phyloP scores from a whole-genome alignment of 2,888 invertebrate species.

The Sarcophaga carnaria region DNA sequence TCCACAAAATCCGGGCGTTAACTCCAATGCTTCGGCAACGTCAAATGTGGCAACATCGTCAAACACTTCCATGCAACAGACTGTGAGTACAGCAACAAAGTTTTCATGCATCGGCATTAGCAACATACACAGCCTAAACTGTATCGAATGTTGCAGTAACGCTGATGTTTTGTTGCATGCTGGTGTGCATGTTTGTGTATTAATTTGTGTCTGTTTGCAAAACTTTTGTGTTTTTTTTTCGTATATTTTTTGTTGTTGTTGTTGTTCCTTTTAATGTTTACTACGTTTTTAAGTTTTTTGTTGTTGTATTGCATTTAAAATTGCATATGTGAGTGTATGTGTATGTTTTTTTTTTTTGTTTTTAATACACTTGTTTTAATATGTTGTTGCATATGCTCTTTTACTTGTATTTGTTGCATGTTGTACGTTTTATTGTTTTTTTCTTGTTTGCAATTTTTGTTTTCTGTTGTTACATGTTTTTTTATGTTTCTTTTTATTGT shows the following conservation, averaged over 20 bases:
- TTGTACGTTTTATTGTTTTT: constrained; percentile 54
- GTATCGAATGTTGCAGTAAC: constrained; percentile 61
- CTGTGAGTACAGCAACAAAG: constrained; percentile 77
- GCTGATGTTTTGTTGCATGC: not conserved
- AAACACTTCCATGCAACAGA: constrained; percentile 75
- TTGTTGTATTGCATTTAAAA: not conserved
- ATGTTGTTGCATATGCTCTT: constrained; percentile 28
- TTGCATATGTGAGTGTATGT: not conserved
- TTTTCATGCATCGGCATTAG: constrained; percentile 27
- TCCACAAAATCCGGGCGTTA: constrained; percentile 72
- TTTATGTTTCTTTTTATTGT: not conserved
- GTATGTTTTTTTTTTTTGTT: constrained; percentile 16
- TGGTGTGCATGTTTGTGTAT: constrained; percentile 47
- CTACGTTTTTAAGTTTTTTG: not conserved
- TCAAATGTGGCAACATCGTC: constrained; percentile 63
- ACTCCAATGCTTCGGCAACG: constrained; percentile 56
- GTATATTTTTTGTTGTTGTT: constrained; percentile 35
- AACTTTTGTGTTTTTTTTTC: constrained; percentile 43
- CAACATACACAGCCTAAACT: constrained; percentile 31
- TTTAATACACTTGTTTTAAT: constrained; percentile 63
- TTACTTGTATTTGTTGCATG: not conserved
- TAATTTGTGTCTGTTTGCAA: constrained; percentile 57
- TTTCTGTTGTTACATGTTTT: constrained; percentile 58
- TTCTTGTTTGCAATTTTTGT: constrained; percentile 53
- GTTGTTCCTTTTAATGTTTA: constrained; percentile 25